Evolutionary conservation across 2,888 invertebrate genomes (phyloP).

Genomic region (Lasius platythorax): DNA sequence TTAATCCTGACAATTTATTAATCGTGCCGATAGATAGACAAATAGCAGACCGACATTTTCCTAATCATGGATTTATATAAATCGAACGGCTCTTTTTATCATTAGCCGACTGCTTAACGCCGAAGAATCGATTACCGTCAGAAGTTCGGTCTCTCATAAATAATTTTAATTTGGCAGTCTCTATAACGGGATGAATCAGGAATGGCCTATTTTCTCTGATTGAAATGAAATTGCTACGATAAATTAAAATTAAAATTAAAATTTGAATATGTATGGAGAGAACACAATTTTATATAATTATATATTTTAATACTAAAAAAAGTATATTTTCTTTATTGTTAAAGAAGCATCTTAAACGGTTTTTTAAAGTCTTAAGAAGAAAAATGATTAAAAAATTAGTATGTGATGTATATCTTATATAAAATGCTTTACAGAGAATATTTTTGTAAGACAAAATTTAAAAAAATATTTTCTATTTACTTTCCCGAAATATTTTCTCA

Average conservation of each 20-base stretch:
- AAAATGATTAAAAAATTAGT: background rate
- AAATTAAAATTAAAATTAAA: background rate
- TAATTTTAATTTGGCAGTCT: background rate
- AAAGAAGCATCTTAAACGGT: background rate
- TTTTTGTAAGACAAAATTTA: background rate
- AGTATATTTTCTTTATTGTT: background rate
- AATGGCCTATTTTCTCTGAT: background rate
- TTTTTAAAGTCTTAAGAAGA: background rate
- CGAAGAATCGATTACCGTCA: background rate
- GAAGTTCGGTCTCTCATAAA: background rate
- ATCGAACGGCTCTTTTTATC: background rate
- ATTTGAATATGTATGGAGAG: background rate
- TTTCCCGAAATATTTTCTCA: background rate
- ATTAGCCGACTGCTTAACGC: constrained; percentile 6
- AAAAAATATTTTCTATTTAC: background rate
- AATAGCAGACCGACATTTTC: background rate
- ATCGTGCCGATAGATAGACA: constrained; percentile 27
- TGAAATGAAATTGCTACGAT: background rate
- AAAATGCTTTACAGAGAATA: background rate
- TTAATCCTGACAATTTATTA: constrained; percentile 56
- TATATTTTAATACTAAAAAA: background rate
- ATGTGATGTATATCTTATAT: background rate
- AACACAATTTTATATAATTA: background rate
- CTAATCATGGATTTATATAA: constrained; percentile 14
- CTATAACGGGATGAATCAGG: background rate